Evolutionary conservation across 2,888 invertebrate genomes (phyloP).

Genomic region (Mythimna pallens): DNA sequence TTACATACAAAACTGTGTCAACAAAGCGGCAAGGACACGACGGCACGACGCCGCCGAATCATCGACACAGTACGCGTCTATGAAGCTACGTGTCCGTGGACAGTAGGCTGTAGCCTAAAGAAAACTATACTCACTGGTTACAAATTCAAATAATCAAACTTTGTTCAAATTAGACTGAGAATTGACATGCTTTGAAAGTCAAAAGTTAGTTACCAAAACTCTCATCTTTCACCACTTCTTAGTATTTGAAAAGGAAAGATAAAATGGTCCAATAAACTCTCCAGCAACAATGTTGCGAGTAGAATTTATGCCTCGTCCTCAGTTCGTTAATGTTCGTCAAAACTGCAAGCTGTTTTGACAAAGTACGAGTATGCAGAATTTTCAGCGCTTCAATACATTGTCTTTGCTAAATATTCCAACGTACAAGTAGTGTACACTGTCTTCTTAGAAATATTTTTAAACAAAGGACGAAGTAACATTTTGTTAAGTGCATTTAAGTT

Average conservation of each 20-base stretch:
- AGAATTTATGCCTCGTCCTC: not conserved
- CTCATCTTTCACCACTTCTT: not conserved
- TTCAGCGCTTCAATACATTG: constrained; percentile 1
- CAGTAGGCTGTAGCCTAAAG: no score
- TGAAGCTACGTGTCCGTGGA: no score
- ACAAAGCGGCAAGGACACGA: no score
- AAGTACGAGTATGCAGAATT: constrained; percentile 10
- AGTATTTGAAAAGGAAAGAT: not conserved
- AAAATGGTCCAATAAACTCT: not conserved
- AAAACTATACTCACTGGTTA: not conserved
- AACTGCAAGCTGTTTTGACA: not conserved
- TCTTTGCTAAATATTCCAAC: constrained; percentile 16
- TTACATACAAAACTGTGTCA: no score
- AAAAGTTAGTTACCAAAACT: not conserved
- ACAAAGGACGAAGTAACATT: not conserved
- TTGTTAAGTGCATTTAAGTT: not conserved
- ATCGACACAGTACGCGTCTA: no score
- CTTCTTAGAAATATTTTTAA: constrained; percentile 2
- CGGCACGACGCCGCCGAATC: no score
- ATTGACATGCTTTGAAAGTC: not conserved
- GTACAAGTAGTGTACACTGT: not conserved
- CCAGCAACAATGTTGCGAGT: not conserved
- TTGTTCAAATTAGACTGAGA: constrained; percentile 8
- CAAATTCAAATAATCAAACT: constrained; percentile 8
- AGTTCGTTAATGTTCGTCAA: constrained; percentile 3